Evolutionary conservation across 30 jellyfish, hydroid and myxozoan species (phyloP), one percentile per base, ranked within the genome.

Genomic region (Aurelia aurita): DNA sequence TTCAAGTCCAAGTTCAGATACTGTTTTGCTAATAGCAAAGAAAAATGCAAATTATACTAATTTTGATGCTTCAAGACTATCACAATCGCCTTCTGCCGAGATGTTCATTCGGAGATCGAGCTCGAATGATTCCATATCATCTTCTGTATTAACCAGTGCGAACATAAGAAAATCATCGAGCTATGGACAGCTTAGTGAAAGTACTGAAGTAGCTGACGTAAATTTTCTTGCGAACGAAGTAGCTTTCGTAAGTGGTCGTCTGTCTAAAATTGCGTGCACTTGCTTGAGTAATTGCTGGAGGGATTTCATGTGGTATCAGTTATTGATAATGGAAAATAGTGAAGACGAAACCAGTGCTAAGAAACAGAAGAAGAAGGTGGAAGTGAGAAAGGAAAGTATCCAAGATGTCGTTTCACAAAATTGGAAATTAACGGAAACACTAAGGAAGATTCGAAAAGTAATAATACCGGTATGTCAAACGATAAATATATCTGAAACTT

Each of bases 251-350:
- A 55, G 90, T 19, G 58, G 77, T 8, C 74, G 96, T 12, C 59
- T 87, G 68, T 60, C 69, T 28, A 77, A 87, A 45, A 54, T 77
- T 19, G 96, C 89, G 27, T 71, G 90, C 16, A 72, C 90, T 32
- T 87, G 96, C 49, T 74, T 93, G 60, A 87, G 98, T 54, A 93
- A 94, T 77, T 94, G 99, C 75, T 94, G 99, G 99, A 60, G 99
- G 35, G 99, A 94, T 53, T 80, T 89, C 86, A 62, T 86, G 32
- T 94, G 99, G 99, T 84, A 72, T 45, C 86, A 68, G 67, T 18
- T 93, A 64, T 87, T 89, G 66, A 46, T 82, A 20, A 66, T 70
- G 82, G 96, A 93, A n/a, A 35, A 69, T 25, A 57, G 71, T 3
- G 92, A 75, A 18, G 98, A 93, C 14, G 98, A 87, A 18, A 55